Evolutionary conservation across 2,113 vertebrate species (phyloP).

Genomic region (Trogon surrucura): DNA sequence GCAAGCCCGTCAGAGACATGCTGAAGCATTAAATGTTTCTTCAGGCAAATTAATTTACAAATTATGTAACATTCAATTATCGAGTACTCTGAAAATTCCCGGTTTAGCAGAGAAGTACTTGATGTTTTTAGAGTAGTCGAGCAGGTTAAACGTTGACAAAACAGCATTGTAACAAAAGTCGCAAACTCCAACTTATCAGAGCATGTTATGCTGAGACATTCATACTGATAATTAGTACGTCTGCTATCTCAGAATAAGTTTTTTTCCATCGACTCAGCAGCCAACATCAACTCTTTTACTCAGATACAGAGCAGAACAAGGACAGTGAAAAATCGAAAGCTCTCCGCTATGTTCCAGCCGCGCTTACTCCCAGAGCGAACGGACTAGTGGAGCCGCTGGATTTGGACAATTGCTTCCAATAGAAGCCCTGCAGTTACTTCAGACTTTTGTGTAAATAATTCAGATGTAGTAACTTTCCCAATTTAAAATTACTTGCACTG

Average conservation of each 20-base stretch:
- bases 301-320: background rate
- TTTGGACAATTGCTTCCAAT: background rate
- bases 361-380: background rate
- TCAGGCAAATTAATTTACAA: constrained; percentile 7
- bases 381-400: background rate
- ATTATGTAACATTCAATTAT: background rate
- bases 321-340: background rate
- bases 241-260: background rate
- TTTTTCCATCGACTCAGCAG: background rate
- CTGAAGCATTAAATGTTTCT: background rate
- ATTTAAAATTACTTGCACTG: background rate
- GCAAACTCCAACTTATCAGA: background rate
- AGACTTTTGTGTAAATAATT: constrained; percentile 11
- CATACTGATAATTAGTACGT: background rate
- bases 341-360: background rate
- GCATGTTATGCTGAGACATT: background rate
- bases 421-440: background rate
- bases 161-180: background rate
- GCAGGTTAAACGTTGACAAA: background rate
- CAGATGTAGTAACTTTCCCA: background rate
- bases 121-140: background rate
- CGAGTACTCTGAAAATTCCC: background rate
- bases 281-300: background rate
- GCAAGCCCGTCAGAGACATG: background rate
- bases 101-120: background rate